Evolutionary conservation across 23 tunicate genomes (phyloP).

Genomic region (Diplosoma virens): DNA sequence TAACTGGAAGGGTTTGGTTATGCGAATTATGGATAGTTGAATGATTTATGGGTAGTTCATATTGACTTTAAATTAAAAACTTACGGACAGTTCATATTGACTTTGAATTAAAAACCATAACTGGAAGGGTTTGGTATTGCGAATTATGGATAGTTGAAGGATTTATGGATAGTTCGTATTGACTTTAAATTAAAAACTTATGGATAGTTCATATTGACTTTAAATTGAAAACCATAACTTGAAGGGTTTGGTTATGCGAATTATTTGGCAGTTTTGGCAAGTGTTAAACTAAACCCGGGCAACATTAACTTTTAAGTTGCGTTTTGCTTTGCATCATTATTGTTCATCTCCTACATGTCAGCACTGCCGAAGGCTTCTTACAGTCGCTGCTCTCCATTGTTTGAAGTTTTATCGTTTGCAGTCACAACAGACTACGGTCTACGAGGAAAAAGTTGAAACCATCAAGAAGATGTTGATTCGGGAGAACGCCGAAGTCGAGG

Average conservation of each 20-base stretch:
- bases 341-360: no score
- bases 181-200: not conserved
- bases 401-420: not conserved
- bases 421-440: conserved; percentile 34
- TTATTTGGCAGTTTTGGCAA: no score
- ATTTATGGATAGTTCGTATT: not conserved
- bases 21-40: no score
- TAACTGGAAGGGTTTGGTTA: no score
- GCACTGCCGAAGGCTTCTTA: not conserved
- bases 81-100: not conserved
- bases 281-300: no score
- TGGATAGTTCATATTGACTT: not conserved
- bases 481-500: conserved; percentile 76
- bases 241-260: no score
- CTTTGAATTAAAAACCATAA: not conserved
- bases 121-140: no score
- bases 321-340: not conserved
- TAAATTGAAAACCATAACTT: not conserved
- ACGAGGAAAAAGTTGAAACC: conserved; percentile 76
- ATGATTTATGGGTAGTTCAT: no score
- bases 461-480: conserved; percentile 85
- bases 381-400: not conserved
- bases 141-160: no score
- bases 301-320: no score
- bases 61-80: not conserved